These are phyloP conservation scores for Siderastrea siderea DNA, from an alignment of 92 coral and sea anemone species.

Conservation along the genomic window DNA sequence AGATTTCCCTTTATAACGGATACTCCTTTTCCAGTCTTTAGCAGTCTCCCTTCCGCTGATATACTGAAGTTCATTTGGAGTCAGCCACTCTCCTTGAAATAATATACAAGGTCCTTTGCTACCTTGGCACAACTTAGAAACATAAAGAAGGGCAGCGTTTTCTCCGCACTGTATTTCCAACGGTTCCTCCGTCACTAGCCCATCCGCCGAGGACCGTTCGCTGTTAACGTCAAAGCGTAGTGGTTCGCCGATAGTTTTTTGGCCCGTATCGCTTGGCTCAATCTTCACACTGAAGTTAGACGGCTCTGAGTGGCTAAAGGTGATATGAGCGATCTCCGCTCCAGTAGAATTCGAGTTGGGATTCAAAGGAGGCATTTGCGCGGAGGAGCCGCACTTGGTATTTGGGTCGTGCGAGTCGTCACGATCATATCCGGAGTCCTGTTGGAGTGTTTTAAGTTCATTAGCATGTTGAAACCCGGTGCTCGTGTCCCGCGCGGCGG, in stretches of 20 bases:
- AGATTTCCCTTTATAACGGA: slow-evolving; percentile 96
- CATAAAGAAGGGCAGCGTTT: slow-evolving; percentile 91
- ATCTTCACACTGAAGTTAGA: slow-evolving; percentile 42
- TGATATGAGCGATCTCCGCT: slow-evolving; percentile 2
- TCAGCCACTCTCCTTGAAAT: slow-evolving; percentile 95
- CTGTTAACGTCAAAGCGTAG: slow-evolving; percentile 58
- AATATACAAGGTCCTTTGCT: slow-evolving; percentile 99
- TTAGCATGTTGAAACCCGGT: slow-evolving; percentile 54
- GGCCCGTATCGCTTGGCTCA: slow-evolving; percentile 62
- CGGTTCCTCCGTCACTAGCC: slow-evolving; percentile 88
- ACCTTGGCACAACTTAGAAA: slow-evolving; percentile 98
- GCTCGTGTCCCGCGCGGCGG: slow-evolving; percentile 20
- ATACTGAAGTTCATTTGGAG: slow-evolving; percentile 98
- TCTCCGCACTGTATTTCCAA: slow-evolving; percentile 98
- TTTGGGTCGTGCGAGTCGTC: slow-evolving; percentile 52
- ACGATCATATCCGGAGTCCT: slow-evolving; percentile 37
- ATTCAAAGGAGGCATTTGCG: slow-evolving; percentile 38
- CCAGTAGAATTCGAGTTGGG: slow-evolving; percentile 17
- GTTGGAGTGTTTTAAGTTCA: slow-evolving; percentile 55
- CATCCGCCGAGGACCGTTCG: slow-evolving; percentile 45
- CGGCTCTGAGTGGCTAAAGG: slow-evolving; percentile 17
- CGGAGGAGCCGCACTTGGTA: slow-evolving; percentile 19
- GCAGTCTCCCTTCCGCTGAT: slow-evolving; percentile 99
- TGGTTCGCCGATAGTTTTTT: slow-evolving; percentile 59
- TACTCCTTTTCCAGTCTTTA: slow-evolving; percentile 99